phyloP scores from a whole-genome alignment of 1,140 invertebrate genomes.

The Octopus bimaculoides region DNA sequence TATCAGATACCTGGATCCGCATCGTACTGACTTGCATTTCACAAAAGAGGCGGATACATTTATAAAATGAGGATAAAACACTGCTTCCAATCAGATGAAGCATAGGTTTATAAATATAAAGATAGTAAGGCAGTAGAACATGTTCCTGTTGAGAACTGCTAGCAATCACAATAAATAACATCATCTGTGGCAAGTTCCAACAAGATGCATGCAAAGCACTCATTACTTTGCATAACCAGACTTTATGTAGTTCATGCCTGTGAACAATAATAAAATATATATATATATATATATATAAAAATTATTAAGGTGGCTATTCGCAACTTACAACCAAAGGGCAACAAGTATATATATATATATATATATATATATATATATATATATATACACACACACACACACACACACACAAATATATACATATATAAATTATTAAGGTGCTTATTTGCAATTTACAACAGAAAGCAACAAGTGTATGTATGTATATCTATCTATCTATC shows the following conservation, averaged over 20 bases:
- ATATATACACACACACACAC: neutral
- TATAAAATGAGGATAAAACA: neutral
- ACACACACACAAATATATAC: neutral
- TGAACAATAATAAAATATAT: neutral
- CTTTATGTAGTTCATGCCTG: neutral
- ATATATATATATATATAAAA: neutral
- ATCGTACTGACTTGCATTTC: neutral
- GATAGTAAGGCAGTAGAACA: neutral
- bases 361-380: too few relatives aligned
- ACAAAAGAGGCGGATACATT: neutral
- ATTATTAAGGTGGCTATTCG: neutral
- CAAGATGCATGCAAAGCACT: neutral
- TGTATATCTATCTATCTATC: too few relatives aligned
- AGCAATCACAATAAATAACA: neutral
- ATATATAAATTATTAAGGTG: neutral
- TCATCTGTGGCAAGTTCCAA: neutral
- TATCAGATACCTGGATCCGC: slow-evolving; percentile 2
- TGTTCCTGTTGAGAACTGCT: neutral
- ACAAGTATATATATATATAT: too few relatives aligned
- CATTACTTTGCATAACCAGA: neutral
- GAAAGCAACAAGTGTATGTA: too few relatives aligned
- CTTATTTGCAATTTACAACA: neutral
- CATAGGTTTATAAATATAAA: slow-evolving; percentile 4
- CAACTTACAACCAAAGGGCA: too few relatives aligned
- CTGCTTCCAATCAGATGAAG: neutral